Conservation (phyloP, 1,140 invertebrate genomes). For the Temnothorax nylanderi region DNA sequence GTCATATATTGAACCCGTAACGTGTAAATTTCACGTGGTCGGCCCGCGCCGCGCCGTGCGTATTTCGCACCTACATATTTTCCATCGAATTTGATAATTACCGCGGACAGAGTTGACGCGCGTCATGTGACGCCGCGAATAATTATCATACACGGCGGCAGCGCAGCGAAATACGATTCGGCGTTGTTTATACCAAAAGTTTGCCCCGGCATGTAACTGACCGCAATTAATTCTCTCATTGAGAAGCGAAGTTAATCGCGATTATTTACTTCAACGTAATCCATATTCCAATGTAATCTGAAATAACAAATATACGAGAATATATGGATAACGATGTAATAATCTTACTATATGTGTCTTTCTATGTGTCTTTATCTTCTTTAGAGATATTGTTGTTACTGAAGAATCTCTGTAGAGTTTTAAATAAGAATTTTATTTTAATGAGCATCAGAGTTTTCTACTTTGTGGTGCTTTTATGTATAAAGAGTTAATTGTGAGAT, state of each 20-base stretch:
- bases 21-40: conserved; percentile 41
- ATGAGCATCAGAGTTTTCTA: not conserved
- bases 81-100: conserved; percentile 55
- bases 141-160: conserved; percentile 3
- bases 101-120: conserved; percentile 18
- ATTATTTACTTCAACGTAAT: conserved; percentile 28
- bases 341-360: not conserved
- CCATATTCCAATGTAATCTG: not conserved
- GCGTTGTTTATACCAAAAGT: conserved; percentile 23
- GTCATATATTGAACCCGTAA: conserved; percentile 31
- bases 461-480: not conserved
- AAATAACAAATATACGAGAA: not conserved
- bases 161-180: conserved; percentile 15
- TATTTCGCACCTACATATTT: conserved; percentile 29
- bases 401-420: not conserved
- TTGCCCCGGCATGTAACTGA: not conserved
- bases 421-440: not conserved
- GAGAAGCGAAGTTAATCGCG: conserved; percentile 21
- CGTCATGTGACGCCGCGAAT: conserved; percentile 31
- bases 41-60: not conserved
- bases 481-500: not conserved
- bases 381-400: not conserved
- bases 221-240: conserved; percentile 23
- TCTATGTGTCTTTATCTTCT: not conserved
- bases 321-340: not conserved